Base-by-base conservation (phyloP, 2,797 vertebrate species). In the Cyprinodon diabolis region DNA sequence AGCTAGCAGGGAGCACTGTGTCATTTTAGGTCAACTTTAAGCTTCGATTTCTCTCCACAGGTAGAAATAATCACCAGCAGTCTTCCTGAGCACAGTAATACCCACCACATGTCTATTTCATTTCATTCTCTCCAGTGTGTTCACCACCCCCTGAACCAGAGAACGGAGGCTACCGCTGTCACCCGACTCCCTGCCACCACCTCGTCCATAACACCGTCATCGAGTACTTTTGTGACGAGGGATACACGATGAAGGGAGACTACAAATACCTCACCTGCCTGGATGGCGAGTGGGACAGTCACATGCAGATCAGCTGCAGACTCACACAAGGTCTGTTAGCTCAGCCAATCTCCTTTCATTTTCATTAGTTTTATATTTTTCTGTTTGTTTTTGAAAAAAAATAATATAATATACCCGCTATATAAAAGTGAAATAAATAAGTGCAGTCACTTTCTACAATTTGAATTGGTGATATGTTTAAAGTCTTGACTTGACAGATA, bases 191-290 rank as follows among this genome's bases (percentile, higher is more conserved):
- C 68, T 99, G 98, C 91, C 96, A 92, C 91, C 93, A 91, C 77
- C 93, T 99, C 90, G 95, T 91, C 74, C 94, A 96, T 9, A 96
- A 95, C 80, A 99, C 96, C 0, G 97, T 99, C 89, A 98, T 99
- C 5, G 98, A 99, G 90, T 99, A 99, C 89, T 96, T 97, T 56
- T 99, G 98, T 14, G 96, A 96, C 0, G 97, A 99, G 92, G 98
- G 98, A 80, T 99, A 97, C 82, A 91, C 96, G 77, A 90, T 99
- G 84, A 99, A 99, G 82, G 97, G 96, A 5, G 97, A 97, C 78
- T 99, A 98, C 92, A 98, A 97, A 79, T 99, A 97, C 89, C 93
- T 98, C 94, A 99, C 97, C 58, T 99, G 98, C 85, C 95, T 96
- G 91, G 96, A 97, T 71, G 98, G 98, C 73, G 96, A 97, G 84